Evolutionary conservation across 2,888 invertebrate species (phyloP).

Genomic region (Bugulina stolonifera): DNA sequence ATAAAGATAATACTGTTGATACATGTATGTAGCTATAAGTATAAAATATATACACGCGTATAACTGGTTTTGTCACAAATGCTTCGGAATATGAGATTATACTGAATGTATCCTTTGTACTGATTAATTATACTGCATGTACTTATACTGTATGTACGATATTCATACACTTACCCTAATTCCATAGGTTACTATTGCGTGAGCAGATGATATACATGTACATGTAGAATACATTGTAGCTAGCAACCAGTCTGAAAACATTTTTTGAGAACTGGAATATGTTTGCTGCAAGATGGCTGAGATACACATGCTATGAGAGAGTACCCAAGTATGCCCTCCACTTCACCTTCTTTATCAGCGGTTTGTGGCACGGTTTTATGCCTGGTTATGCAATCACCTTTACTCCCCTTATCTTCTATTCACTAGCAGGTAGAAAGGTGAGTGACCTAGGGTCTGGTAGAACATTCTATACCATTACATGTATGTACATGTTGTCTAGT

Average conservation of each 20-base stretch:
- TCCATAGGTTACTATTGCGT: no score
- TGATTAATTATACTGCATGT: no score
- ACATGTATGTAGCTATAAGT: no score
- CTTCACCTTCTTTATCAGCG: background rate
- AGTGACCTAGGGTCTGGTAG: background rate
- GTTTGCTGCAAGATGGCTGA: background rate
- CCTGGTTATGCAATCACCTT: slow-evolving; percentile 6
- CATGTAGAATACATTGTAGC: no score
- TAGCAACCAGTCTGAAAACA: background rate
- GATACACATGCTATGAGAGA: slow-evolving; percentile 4
- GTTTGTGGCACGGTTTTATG: background rate
- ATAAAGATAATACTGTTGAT: no score
- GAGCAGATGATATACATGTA: no score
- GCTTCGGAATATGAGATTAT: no score
- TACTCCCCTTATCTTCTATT: background rate
- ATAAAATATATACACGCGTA: no score
- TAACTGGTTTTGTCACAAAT: no score
- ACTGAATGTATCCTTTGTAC: no score
- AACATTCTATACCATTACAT: background rate
- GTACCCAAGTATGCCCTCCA: background rate
- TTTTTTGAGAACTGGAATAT: slow-evolving; percentile 14
- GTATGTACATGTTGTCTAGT: background rate
- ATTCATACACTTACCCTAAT: no score
- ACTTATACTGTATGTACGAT: no score
- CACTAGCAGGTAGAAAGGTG: background rate